Conservation (phyloP, 2,888 invertebrate genomes). For the Neuroscelio doddi region DNA sequence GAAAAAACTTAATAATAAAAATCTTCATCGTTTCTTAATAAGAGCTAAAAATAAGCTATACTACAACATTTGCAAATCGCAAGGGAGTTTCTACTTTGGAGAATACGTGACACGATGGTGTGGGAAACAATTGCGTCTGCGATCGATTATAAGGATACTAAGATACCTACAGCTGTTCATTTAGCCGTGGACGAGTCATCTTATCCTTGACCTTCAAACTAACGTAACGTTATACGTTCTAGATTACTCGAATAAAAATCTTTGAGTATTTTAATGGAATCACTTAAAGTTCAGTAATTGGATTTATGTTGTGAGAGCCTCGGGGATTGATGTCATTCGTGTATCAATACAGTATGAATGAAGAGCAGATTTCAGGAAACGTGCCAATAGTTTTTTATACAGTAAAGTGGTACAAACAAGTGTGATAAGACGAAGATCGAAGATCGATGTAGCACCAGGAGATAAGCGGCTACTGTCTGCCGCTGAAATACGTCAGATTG, state of each 20-base stretch:
- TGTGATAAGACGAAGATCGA: conserved; percentile 6
- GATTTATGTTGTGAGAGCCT: too few relatives aligned
- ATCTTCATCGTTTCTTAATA: too few relatives aligned
- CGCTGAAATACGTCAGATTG: neutral
- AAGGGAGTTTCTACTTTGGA: neutral
- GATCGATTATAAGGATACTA: conserved; percentile 13
- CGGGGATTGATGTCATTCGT: conserved; percentile 2
- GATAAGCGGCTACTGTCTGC: neutral
- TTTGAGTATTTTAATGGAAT: neutral
- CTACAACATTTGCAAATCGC: too few relatives aligned
- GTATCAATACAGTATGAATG: neutral
- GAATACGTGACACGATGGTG: conserved; percentile 1
- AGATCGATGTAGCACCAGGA: conserved; percentile 2
- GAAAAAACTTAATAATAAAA: too few relatives aligned
- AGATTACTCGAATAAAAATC: neutral
- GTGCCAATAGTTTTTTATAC: neutral
- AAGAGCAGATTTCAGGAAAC: too few relatives aligned
- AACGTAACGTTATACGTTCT: conserved; percentile 1
- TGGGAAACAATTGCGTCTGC: conserved; percentile 7
- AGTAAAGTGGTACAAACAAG: neutral
- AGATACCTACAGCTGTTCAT: conserved; percentile 9
- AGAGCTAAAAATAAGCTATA: too few relatives aligned
- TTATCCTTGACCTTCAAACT: conserved; percentile 7
- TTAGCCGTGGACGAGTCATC: neutral
- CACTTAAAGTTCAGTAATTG: too few relatives aligned